These are phyloP conservation scores for Oceanodroma tethys DNA, from an alignment of 2,113 vertebrate species.

Conservation along the genomic window DNA sequence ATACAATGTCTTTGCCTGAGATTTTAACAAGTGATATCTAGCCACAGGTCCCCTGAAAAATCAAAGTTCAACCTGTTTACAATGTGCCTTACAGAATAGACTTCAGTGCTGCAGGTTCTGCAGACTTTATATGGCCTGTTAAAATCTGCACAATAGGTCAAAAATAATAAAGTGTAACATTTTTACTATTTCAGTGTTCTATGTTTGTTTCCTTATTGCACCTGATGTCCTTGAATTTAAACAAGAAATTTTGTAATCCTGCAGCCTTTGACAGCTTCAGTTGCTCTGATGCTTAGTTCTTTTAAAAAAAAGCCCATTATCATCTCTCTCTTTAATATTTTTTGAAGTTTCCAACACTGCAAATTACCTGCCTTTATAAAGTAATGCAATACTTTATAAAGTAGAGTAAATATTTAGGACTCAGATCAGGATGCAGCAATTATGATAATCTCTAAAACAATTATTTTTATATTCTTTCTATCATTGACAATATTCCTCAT, in stretches of 20 bases:
- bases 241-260: not conserved
- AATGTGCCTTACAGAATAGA: not conserved
- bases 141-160: not conserved
- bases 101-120: not conserved
- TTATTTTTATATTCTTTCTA: not conserved
- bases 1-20: not conserved
- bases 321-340: not conserved
- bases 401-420: not conserved
- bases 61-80: not conserved
- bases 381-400: too few relatives aligned
- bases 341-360: not conserved
- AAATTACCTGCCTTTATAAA: not conserved
- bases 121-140: not conserved
- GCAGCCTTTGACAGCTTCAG: not conserved
- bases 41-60: not conserved
- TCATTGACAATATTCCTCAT: not conserved
- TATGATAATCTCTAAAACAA: not conserved
- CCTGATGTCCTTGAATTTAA: not conserved
- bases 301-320: not conserved
- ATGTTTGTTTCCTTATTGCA: not conserved
- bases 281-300: not conserved
- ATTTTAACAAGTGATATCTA: not conserved
- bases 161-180: not conserved
- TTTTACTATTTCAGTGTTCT: not conserved
- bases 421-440: not conserved